A percentile compares a stretch with the other conserved stretches of the same genome.
Conservation (phyloP, 1,140 invertebrate genomes). For the Rhynchophorus ferrugineus region DNA sequence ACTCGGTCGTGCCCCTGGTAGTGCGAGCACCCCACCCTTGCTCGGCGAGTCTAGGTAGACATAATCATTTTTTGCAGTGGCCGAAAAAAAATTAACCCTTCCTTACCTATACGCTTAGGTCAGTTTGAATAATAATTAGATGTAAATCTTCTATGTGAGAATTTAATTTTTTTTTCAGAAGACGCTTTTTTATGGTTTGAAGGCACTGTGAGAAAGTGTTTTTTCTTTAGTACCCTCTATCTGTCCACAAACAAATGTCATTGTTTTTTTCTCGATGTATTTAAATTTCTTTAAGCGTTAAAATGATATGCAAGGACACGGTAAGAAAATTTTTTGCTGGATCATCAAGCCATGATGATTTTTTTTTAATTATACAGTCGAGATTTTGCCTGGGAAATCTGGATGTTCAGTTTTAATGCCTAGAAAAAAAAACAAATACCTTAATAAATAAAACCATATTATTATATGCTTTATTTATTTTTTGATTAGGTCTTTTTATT, state of each 20-base stretch:
- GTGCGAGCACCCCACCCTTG: slow-evolving; percentile 6
- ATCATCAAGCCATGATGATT: too few species aligned
- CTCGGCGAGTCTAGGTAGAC: not conserved
- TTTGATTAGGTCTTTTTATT: too few species aligned
- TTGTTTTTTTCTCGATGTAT: slow-evolving; percentile 12
- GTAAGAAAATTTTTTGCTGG: too few species aligned
- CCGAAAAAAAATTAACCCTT: slow-evolving; percentile 24
- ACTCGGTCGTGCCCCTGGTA: not conserved
- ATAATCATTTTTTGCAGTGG: slow-evolving; percentile 5
- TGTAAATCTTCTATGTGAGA: slow-evolving; percentile 7
- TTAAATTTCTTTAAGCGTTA: not conserved
- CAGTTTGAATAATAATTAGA: slow-evolving; percentile 21
- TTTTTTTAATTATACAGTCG: too few species aligned
- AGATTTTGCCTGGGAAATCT: too few species aligned
- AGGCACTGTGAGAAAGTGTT: slow-evolving; percentile 6
- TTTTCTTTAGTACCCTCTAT: slow-evolving; percentile 12
- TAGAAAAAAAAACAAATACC: too few species aligned
- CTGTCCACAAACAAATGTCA: slow-evolving; percentile 6
- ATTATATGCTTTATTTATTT: too few species aligned
- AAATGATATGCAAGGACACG: too few species aligned
- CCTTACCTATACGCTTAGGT: slow-evolving; percentile 4
- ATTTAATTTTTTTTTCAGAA: not conserved
- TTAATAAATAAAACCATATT: too few species aligned
- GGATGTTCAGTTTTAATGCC: too few species aligned
- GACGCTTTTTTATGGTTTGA: not conserved